phyloP scores from a whole-genome alignment of 2,113 vertebrate genomes.

The Bambusicola thoracicus region DNA sequence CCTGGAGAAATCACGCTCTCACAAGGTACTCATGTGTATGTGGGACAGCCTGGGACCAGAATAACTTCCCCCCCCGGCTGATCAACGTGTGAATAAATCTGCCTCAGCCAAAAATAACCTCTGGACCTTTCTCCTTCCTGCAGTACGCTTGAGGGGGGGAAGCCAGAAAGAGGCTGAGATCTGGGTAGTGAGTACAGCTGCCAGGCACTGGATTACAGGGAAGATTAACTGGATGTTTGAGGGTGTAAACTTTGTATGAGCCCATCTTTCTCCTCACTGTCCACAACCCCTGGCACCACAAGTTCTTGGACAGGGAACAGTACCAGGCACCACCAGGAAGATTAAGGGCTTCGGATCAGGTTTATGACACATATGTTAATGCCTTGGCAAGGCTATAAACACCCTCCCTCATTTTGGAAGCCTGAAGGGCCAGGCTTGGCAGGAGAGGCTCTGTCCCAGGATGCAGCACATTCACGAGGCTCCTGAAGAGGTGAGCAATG shows the following conservation, averaged over 20 bases:
- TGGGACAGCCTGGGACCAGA: conserved; percentile 57
- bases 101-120: conserved; percentile 47
- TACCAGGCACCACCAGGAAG: background rate
- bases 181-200: background rate
- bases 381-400: background rate
- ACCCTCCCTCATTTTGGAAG: background rate
- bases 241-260: background rate
- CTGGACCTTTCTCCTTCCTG: conserved; percentile 26
- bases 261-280: background rate
- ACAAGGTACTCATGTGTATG: background rate
- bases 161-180: background rate
- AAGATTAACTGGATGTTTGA: conserved; percentile 10
- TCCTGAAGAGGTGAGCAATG: background rate
- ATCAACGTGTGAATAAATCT: background rate
- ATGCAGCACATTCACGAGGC: background rate
- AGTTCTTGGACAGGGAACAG: background rate
- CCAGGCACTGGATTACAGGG: conserved; percentile 5
- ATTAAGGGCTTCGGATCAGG: background rate
- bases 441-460: background rate
- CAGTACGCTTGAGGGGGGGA: background rate
- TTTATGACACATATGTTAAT: background rate
- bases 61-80: conserved; percentile 31
- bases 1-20: background rate
- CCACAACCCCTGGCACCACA: background rate
- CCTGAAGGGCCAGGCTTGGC: background rate